Evolutionary conservation across 2,797 vertebrate genomes (phyloP), one percentile per base, ranked within the genome.

Genomic region (Oryzias sinensis): DNA sequence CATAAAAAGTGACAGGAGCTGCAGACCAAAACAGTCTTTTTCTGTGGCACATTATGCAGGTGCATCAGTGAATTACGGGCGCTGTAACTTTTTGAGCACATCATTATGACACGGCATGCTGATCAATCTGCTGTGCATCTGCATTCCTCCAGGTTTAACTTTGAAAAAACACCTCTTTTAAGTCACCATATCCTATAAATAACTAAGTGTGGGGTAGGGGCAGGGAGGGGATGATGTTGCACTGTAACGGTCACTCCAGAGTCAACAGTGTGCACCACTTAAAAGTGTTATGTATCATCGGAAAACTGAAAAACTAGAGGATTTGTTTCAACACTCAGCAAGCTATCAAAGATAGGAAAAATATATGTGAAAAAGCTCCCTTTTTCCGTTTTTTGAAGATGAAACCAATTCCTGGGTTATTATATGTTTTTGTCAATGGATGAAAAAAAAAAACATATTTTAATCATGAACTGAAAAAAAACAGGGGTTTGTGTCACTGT

Each of bases 191-290:
- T 22, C 49, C 73, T 74, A 73, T 74, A 78, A 73, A 87, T 77
- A 78, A 57, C 62, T 37, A 52, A 74, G 68, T 70, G 53, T 56
- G 41, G 68, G 47, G 57, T 56, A 79, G 60, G 48, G 5, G 45
- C 45, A 47, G 51, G n/a, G 43, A 50, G 29, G 48, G 43, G 54
- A 20, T 45, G 65, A 58, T 57, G 67, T 55, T 45, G 65, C 49
- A n/a, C 62, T 56, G 51, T 52, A 50, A 77, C 55, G 68, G 57
- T 70, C 58, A 66, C 37, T 43, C 18, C 6, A 44, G 49, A 72
- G 72, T 85, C 72, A 80, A 82, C 74, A 77, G 54, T 65, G 54
- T 65, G 65, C 55, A 79, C 65, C 71, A 80, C 75, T 81, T 79
- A 67, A 66, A 76, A 76, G 59, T 70, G 70, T 66, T 65, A 50